Evolutionary conservation across 1,140 invertebrate species (phyloP), one percentile per base, ranked within the genome.

Genomic region (Drosophila pachea): DNA sequence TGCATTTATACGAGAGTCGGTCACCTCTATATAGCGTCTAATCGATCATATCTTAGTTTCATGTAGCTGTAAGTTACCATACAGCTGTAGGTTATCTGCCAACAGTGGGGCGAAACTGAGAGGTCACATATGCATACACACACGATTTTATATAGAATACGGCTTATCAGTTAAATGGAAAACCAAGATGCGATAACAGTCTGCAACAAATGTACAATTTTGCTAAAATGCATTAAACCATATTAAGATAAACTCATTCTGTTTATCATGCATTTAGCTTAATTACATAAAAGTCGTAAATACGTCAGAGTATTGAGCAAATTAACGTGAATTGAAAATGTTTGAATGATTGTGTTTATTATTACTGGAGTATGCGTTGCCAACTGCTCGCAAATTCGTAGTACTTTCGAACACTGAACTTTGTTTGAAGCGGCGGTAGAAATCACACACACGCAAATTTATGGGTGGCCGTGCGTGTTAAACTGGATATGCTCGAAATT

Each of bases 11-110:
- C 55, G 14, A 42, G 4, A 42, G 58, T 47, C 68, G 74, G 69
- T 81, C 78, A 82, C 74, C 78, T 81, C 74, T 78, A 61, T 47
- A 32, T 32, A 36, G 38, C 43, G n/a, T 54, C 33, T 63, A 71
- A 71, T 78, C 67, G 58, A 33, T 43, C 67, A 58, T 72, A 75
- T 73, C 65, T 52, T 70, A 22, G 22, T 3, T 22, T 22, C 22
- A 3, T 22, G 3, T 45, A 29, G 54, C 35, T 60, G 36, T 8
- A 16, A 59, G 50, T 29, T 43, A 32, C 56, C 40, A 36, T 56
- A 40, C 48, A 56, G 22, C 40, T 61, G 38, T 53, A 47, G 49
- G 56, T 61, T 67, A 67, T 43, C 70, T 45, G 65, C 36, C 54
- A 68, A 69, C 55, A 55, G 22, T 11, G 36, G 32, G 32, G n/a